Evolutionary conservation across 2,797 vertebrate genomes (phyloP).

Genomic region (Heteromormyrus szaboi): DNA sequence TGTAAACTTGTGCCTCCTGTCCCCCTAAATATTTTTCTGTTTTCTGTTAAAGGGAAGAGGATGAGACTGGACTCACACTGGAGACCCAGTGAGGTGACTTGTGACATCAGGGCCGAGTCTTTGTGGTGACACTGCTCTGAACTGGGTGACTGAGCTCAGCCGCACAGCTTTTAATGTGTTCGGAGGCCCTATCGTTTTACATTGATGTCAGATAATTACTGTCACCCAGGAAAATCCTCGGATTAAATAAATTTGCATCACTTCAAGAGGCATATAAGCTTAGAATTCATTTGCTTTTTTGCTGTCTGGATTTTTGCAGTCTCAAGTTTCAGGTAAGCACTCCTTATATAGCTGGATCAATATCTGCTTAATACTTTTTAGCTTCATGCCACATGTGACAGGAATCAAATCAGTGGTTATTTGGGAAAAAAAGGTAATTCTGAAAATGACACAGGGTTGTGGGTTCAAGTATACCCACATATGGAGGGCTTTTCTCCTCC

Average conservation of each 20-base stretch:
- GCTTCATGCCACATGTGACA: background rate
- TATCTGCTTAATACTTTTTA: background rate
- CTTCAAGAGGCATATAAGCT: background rate
- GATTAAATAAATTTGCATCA: background rate
- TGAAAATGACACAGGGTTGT: background rate
- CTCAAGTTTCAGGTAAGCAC: conserved; percentile 13
- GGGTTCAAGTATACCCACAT: background rate
- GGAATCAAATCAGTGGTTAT: background rate
- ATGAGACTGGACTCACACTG: background rate
- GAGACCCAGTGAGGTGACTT: background rate
- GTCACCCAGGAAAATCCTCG: background rate
- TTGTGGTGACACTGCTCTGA: background rate
- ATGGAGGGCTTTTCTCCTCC: background rate
- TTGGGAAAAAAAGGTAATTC: background rate
- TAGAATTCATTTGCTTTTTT: background rate
- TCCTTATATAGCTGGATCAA: background rate
- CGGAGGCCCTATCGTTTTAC: background rate
- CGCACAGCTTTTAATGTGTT: background rate
- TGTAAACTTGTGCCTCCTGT: background rate
- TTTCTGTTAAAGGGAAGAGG: conserved; percentile 11
- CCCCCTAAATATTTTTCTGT: background rate
- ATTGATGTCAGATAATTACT: background rate
- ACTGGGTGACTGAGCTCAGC: background rate
- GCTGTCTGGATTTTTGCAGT: background rate
- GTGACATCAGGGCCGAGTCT: background rate